Base-by-base conservation (phyloP, 2,113 vertebrate genomes). In the Calyptomena viridis region DNA sequence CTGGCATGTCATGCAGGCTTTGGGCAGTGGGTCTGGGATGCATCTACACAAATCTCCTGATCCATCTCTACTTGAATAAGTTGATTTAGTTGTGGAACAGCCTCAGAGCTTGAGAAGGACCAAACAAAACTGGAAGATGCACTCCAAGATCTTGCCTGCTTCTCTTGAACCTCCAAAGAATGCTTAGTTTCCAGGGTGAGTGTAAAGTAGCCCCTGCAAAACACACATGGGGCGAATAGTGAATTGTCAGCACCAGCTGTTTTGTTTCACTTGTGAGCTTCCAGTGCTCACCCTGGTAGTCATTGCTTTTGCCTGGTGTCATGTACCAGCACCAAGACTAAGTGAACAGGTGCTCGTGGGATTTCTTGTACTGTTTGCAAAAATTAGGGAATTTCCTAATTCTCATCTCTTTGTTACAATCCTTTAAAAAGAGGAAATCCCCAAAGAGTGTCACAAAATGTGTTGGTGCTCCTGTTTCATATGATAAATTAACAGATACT, bases 151-250 rank as follows among this genome's bases (percentile, higher is more conserved):
- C 11, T 49, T 82, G 6, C 28, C 56, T 84, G 46, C 37, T 71
- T 22, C 14, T 24, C 22, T 78, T 66, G 42, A 63, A 0, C 44
- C 7, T 21, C 21, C 47, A 60, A 35, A 47, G 19, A 35, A 62
- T 3, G 6, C 44, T 78, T n/a, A 55, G 42, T 30, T 27, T 16
- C 46, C 14, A 35, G 30, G 40, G 37, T 39, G 58, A 35, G 33
- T 33, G 39, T 7, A 33, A 91, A 59, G 11, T 3, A 73, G 11
- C 4, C 14, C 17, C 11, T 2, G 0, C 52, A 47, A 64, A 68
- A 50, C 53, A 47, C 17, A 19, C 17, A 25, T 0, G 0, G 22
- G 28, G 23, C 39, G 21, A 62, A 8, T 8, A 49, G 3, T 8
- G n/a, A 82, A 46, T 49, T 40, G 25, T 55, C 53, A 35, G 23